phyloP scores from a whole-genome alignment of 2,888 invertebrate genomes.

The Boloria euphrosyne region DNA sequence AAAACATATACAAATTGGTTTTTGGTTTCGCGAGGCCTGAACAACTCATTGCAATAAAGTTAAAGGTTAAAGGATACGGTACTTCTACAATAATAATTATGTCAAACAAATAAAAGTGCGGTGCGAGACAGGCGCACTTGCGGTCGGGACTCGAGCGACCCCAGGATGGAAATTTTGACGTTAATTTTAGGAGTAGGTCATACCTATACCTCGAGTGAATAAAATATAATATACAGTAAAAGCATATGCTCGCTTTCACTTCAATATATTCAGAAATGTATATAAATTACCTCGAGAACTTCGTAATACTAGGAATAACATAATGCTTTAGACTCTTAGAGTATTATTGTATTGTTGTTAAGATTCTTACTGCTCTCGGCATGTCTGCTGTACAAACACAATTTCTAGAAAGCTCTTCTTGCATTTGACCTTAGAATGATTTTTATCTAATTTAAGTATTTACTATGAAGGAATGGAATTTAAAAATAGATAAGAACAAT shows the following conservation, averaged over 20 bases:
- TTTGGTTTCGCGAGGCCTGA: too few relatives aligned
- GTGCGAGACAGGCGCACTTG: too few relatives aligned
- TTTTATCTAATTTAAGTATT: neutral
- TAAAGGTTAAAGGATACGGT: neutral
- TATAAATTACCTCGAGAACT: neutral
- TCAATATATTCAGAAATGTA: neutral
- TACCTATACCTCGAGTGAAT: neutral
- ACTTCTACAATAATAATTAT: too few relatives aligned
- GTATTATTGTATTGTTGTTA: neutral
- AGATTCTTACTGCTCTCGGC: neutral
- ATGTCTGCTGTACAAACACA: neutral
- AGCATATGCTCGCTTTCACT: neutral
- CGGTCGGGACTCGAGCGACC: too few relatives aligned
- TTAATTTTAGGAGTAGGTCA: neutral
- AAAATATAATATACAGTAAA: neutral
- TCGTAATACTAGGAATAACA: conserved; percentile 2
- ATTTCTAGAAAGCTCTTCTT: neutral
- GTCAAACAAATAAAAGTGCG: too few relatives aligned
- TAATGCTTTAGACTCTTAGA: neutral
- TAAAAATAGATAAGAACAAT: too few relatives aligned
- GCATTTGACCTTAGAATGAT: neutral
- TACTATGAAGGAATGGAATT: too few relatives aligned
- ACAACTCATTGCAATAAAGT: too few relatives aligned
- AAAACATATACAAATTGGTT: too few relatives aligned
- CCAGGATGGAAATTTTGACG: too few relatives aligned